Base-by-base conservation (phyloP, 2,113 vertebrate genomes). In the Romanogobio albipinnatus region DNA sequence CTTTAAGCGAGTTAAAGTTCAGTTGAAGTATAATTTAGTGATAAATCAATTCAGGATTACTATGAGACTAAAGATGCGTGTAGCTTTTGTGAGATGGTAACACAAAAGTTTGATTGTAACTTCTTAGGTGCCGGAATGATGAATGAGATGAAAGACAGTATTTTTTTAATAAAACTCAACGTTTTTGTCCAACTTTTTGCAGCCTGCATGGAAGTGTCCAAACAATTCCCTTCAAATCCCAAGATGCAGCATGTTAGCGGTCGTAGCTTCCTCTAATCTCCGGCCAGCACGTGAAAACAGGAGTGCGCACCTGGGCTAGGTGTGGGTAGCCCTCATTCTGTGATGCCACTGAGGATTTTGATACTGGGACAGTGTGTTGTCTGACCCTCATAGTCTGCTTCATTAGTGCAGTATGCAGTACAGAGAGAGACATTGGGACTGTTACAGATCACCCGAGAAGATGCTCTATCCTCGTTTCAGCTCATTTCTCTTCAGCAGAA, bases 311-410 rank as follows among this genome's bases (percentile, higher is more conserved):
- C 89, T 91, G 91, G 84, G 62, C 58, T 87, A 22, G 80, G 56
- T 90, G 85, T 71, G 86, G 87, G 90, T 84, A 83, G 85, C 89
- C 89, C 87, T 81, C 83, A 90, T 89, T 49, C n/a, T n/a, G 19
- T 39, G 43, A 79, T 71, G 68, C 73, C 49, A 76, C 15, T 73
- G 43, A 49, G 26, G n/a, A 49, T 79, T 84, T 62, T 89, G 33
- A 89, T 86, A 84, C 82, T n/a, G 36, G 83, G 75, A 49, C n/a
- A 73, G 53, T 84, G 82, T 43, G n/a, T 19, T 85, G 26, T 6
- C 58, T 64, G 84, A 61, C 80, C 76, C 81, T 61, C 56, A 76
- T 85, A 43, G 39, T 5, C 6, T 47, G 56, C 3, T 85, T 47
- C 66, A 81, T 3, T 81, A 51, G 36, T 66, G 45, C n/a, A 68